Base-by-base conservation (phyloP, 2,797 vertebrate genomes). In the Gymnothorax javanicus region DNA sequence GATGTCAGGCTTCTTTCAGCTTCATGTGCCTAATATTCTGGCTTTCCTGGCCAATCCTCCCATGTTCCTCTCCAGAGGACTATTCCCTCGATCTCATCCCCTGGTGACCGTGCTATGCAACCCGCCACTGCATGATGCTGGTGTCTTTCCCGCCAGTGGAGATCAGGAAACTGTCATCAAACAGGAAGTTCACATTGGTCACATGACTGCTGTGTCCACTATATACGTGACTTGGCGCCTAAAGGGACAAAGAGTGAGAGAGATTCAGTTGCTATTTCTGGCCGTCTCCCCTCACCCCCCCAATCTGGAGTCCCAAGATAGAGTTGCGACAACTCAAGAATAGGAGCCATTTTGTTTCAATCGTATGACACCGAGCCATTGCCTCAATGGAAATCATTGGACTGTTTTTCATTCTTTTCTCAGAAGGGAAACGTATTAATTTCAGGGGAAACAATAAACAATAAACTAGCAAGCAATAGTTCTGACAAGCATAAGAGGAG, bases 121-220 rank as follows among this genome's bases (percentile, higher is more conserved):
- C 95, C 91, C 97, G 96, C 99, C 98, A 99, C 95, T 99, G 99
- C 97, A 99, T 98, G 93, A 99, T 96, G 88, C 99, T 99, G 87
- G 97, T 99, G 91, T 99, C 99, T 91, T 99, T 99, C 91, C 99
- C 98, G 4, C 99, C 99, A 0, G 98, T 99, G 85, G 99, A 99
- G 94, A 99, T 96, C 93, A 99, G 95, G 93, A 96, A 97, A 93
- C 97, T 97, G 95, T 99, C 98, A 23, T 98, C 96, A 79, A 93
- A 94, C 87, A 99, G 96, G 95, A 99, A 99, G 93, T 95, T 96
- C 83, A 99, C 98, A 1, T 97, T 99, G 94, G 99, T 99, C 93
- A 99, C 99, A 0, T 99, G 98, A 92, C 99, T 99, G 94, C 99
- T 99, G 77, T 99, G 99, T 88, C 97, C 97, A 0, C 97, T 92